Evolutionary conservation across 2,797 vertebrate species (phyloP).

Genomic region (Mus spretus): DNA sequence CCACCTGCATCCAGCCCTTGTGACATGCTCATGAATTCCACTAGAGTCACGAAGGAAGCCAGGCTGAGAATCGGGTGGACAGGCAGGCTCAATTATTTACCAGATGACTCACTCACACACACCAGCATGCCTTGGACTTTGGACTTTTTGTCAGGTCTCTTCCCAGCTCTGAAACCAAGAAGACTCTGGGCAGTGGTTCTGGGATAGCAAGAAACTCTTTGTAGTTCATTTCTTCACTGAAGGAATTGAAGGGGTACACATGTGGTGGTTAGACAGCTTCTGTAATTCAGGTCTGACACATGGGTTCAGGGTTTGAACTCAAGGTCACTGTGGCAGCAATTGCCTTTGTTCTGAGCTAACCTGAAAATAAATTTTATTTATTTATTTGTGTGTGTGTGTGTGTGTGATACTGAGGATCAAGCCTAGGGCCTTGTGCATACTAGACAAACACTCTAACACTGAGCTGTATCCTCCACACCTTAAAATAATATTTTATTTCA

Average conservation of each 20-base stretch:
- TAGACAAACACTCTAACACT: not conserved
- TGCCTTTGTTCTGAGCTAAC: not conserved
- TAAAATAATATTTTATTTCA: conserved; percentile 14
- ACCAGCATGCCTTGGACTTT: conserved; percentile 21
- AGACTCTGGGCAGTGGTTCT: not conserved
- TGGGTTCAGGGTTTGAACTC: not conserved
- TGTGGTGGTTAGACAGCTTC: not conserved
- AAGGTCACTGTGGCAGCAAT: not conserved
- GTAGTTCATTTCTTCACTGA: not conserved
- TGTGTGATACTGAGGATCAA: not conserved
- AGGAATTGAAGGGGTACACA: not conserved
- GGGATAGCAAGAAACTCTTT: not conserved
- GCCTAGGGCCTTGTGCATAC: not conserved
- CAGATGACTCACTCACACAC: not conserved
- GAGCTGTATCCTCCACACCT: no score
- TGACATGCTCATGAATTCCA: not conserved
- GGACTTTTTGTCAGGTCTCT: not conserved
- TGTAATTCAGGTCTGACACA: not conserved
- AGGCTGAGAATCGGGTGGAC: not conserved
- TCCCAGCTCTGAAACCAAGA: not conserved
- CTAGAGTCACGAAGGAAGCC: not conserved
- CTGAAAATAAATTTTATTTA: not conserved
- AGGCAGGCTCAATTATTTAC: conserved; percentile 34
- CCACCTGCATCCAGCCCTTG: no score
- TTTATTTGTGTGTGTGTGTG: not conserved